These are phyloP conservation scores for Blastobasis adustella DNA, from an alignment of 2,888 invertebrate genomes.

Conservation along the genomic window DNA sequence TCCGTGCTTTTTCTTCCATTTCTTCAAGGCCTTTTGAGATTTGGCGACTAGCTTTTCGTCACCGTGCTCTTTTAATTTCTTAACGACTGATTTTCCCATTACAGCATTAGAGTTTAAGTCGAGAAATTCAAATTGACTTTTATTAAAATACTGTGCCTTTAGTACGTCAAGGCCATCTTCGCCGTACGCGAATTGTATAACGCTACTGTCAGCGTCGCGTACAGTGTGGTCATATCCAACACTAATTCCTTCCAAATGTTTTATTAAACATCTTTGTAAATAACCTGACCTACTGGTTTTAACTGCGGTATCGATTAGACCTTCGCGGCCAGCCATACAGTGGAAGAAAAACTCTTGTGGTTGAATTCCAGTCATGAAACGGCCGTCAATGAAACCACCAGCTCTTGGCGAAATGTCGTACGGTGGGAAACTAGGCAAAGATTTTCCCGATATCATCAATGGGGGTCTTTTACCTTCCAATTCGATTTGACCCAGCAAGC, in stretches of 20 bases:
- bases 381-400: slow-evolving; percentile 96
- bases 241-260: slow-evolving; percentile 96
- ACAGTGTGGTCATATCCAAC: slow-evolving; percentile 97
- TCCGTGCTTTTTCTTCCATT: slow-evolving; percentile 77
- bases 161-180: slow-evolving; percentile 95
- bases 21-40: slow-evolving; percentile 72
- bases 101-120: slow-evolving; percentile 85
- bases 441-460: slow-evolving; percentile 93
- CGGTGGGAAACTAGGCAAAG: slow-evolving; percentile 92
- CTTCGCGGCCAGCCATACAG: slow-evolving; percentile 99
- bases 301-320: slow-evolving; percentile 99
- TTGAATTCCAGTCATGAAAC: slow-evolving; percentile 98
- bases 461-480: slow-evolving; percentile 98
- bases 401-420: slow-evolving; percentile 93
- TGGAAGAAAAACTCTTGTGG: slow-evolving; percentile 99
- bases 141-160: slow-evolving; percentile 88
- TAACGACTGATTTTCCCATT: slow-evolving; percentile 70
- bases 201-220: slow-evolving; percentile 93
- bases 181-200: slow-evolving; percentile 95
- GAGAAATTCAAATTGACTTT: slow-evolving; percentile 85
- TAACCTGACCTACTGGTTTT: slow-evolving; percentile 99
- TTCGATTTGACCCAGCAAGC: slow-evolving; percentile 97
- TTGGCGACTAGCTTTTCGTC: slow-evolving; percentile 68
- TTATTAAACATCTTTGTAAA: slow-evolving; percentile 96
- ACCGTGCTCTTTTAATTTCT: slow-evolving; percentile 73